Conservation (phyloP, 2,113 vertebrate species). For the Chaetorhynchus papuensis region DNA sequence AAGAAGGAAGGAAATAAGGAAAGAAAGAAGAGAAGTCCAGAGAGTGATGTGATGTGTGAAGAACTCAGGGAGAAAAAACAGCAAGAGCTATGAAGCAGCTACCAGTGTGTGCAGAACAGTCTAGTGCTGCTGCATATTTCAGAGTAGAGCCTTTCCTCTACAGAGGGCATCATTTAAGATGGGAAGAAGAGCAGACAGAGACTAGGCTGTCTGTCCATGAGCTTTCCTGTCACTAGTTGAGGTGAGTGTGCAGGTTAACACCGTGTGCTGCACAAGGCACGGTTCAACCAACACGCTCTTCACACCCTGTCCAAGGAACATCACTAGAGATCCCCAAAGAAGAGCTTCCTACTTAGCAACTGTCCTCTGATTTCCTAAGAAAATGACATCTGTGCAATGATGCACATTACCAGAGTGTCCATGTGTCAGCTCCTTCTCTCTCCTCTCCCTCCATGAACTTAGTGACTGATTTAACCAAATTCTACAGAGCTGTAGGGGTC, state of each 20-base stretch:
- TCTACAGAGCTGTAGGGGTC: neutral
- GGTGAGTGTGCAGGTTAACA: neutral
- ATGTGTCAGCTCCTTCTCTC: neutral
- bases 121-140: neutral
- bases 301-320: neutral
- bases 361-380: neutral
- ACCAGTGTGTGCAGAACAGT: neutral
- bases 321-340: neutral
- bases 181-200: neutral
- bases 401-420: neutral
- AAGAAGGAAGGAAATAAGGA: too few species aligned
- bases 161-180: neutral
- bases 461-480: neutral
- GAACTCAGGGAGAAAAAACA: neutral
- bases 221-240: accelerated
- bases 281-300: accelerated
- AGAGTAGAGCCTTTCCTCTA: neutral
- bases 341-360: neutral
- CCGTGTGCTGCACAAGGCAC: neutral
- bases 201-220: neutral
- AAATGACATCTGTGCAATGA: neutral
- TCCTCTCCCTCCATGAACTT: neutral
- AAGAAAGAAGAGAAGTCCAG: too few species aligned
- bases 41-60: neutral
- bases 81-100: neutral